Conservation (phyloP, 2,113 vertebrate genomes). For the Xenopus tropicalis region DNA sequence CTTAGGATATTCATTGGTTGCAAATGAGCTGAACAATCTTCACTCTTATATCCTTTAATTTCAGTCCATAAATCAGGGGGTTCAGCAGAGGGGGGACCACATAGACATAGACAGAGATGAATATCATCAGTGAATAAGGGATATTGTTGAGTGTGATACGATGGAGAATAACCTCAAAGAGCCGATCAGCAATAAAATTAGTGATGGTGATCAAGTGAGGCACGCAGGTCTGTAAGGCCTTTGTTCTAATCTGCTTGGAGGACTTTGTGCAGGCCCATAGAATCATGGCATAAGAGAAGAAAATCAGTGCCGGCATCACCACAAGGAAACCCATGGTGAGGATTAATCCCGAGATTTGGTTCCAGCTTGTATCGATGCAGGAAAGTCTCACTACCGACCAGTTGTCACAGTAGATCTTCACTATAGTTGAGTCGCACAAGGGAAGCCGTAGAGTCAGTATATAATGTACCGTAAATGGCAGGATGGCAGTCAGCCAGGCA, state of each 20-base stretch:
- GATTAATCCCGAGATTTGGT: no score
- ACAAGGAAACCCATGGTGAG: no score
- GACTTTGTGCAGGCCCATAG: neutral
- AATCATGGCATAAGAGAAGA: neutral
- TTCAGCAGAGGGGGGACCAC: neutral
- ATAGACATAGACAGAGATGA: neutral
- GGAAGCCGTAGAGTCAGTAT: neutral
- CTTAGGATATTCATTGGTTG: no score
- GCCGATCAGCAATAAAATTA: neutral
- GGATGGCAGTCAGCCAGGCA: neutral
- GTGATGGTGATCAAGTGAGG: neutral
- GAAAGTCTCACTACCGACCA: neutral
- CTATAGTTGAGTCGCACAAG: neutral
- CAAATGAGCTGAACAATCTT: neutral
- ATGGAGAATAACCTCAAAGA: neutral
- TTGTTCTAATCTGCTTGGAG: neutral
- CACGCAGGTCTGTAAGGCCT: neutral
- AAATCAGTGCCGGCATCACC: no score
- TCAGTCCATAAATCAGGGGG: neutral
- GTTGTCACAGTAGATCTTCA: conserved; percentile 8
- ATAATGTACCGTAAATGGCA: neutral
- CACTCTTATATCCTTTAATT: neutral
- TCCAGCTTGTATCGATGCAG: neutral
- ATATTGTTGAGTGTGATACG: neutral
- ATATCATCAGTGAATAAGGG: neutral